Base-by-base conservation (phyloP, 2,113 vertebrate species). In the Halcyon malimbica region DNA sequence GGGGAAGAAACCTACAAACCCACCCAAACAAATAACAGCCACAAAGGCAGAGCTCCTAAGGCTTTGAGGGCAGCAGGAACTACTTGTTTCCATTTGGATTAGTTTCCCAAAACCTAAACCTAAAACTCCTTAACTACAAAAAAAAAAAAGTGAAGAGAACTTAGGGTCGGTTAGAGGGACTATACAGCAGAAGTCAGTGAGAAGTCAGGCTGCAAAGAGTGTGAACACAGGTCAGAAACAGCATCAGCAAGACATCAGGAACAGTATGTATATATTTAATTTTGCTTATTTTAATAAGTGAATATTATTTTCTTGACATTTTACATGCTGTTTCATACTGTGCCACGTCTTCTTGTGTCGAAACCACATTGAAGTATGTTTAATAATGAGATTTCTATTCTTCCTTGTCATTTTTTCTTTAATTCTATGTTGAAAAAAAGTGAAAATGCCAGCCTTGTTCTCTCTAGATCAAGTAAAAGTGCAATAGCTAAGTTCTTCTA, bases 371-470 rank as follows among this genome's bases (percentile, higher is more conserved):
- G 67, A 78, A 59, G 35, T 24, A 4, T 6, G 16, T 28, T 57
- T 13, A 82, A 74, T 24, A 53, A 69, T 33, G 41, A 82, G 39
- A 82, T 44, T 77, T 78, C 41, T 48, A 6, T 19, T 46, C 15
- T 16, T 50, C n/a, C 26, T 25, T 5, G 1, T 21, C 6, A 9
- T 0, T 3, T 63, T 84, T 84, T 23, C 33, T 57, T 78, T 41
- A 63, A 3, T 44, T 63, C 28, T 44, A 0, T 0, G 1, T 1
- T 53, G n/a, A 65, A 16, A 48, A 46, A 39, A 50, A 20, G 33
- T n/a, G 41, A 16, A 28, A 67, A 53, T 24, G 41, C 50, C 46
- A 74, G 18, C 19, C 26, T 24, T n/a, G 26, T 54, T 76, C 42
- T 57, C 41, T 80, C 6, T 6, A n/a, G 17, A 24, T 31, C 26